Evolutionary conservation across 2,888 invertebrate species (phyloP).

Genomic region (Drosophila nr. perissopoda): DNA sequence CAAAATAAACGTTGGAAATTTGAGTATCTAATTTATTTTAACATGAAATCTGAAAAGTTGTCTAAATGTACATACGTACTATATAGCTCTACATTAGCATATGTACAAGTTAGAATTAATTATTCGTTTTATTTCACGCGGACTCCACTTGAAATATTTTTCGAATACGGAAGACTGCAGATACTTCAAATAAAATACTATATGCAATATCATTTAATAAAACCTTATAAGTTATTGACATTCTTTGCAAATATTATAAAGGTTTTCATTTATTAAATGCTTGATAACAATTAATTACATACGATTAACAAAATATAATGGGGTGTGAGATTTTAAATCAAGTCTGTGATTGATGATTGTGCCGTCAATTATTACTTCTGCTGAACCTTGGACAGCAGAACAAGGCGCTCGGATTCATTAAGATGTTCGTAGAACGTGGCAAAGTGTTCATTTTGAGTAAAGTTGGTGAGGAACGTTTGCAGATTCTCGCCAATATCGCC

Average conservation of each 20-base stretch:
- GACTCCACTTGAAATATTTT: too few species aligned
- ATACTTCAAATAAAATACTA: not conserved
- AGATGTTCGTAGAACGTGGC: constrained; percentile 87
- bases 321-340: constrained; percentile 12
- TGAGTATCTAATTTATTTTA: not conserved
- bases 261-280: constrained; percentile 42
- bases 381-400: constrained; percentile 70
- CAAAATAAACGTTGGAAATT: not conserved
- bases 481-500: constrained; percentile 88
- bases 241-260: constrained; percentile 45
- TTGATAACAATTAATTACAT: constrained; percentile 60
- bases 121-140: not conserved
- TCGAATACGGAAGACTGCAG: not conserved
- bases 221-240: not conserved
- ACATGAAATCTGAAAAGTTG: not conserved
- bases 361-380: constrained; percentile 47
- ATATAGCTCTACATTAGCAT: not conserved
- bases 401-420: constrained; percentile 85
- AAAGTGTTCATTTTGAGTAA: constrained; percentile 88
- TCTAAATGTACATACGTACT: not conserved
- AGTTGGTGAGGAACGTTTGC: constrained; percentile 88
- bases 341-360: constrained; percentile 4
- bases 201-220: not conserved
- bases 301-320: constrained; percentile 60
- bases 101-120: not conserved